Percentiles rank a stretch among this genome's conserved stretches.
phyloP scores from a whole-genome alignment of 2,113 vertebrate genomes.

The Prietella phreatophila region DNA sequence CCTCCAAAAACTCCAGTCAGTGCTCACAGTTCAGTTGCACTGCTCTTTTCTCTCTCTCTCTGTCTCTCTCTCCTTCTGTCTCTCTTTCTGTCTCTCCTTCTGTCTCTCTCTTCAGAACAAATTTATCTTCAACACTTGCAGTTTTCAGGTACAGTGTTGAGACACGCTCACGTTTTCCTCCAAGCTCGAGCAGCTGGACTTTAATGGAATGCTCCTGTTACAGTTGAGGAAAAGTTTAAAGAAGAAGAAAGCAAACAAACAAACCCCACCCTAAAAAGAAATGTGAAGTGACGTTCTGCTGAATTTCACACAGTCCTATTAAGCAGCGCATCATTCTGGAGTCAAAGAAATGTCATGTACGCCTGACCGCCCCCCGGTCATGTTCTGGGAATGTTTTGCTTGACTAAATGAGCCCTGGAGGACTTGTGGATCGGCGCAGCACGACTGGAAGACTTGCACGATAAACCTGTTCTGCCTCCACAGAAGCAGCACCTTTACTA shows the following conservation, averaged over 20 bases:
- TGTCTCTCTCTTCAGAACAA: background rate
- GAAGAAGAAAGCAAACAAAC: background rate
- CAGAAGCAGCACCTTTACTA: background rate
- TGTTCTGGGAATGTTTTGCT: background rate
- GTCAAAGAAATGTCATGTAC: background rate
- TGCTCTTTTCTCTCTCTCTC: background rate
- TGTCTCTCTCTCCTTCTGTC: no score
- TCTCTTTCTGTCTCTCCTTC: no score
- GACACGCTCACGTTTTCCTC: background rate
- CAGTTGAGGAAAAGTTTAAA: background rate
- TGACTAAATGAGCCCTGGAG: background rate
- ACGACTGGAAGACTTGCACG: background rate
- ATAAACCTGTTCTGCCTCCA: background rate
- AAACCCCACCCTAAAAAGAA: background rate
- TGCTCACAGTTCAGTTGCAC: background rate
- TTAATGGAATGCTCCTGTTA: constrained; percentile 3
- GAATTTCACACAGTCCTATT: background rate
- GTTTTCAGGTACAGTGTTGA: background rate
- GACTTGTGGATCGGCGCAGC: background rate
- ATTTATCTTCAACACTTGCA: background rate
- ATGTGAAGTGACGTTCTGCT: background rate
- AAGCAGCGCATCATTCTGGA: background rate
- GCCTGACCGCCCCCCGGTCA: background rate
- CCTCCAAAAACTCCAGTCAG: background rate
- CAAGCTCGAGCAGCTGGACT: background rate